Evolutionary conservation across 2,888 invertebrate genomes (phyloP).

Genomic region (Polia nebulosa): DNA sequence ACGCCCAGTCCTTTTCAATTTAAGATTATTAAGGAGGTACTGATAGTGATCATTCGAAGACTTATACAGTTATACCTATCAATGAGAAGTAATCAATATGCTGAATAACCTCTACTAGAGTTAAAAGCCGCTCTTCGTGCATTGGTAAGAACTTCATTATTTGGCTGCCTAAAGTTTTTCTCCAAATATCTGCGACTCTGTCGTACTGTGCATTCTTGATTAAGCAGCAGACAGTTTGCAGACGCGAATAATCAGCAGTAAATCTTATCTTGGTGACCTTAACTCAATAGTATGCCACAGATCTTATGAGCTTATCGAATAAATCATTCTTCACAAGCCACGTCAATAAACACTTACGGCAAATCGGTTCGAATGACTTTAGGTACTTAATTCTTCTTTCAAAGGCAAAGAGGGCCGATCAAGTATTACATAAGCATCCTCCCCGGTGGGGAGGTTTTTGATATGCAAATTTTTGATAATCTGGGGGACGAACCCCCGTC

Average conservation of each 20-base stretch:
- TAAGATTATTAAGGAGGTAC: not conserved
- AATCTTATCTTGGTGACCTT: slow-evolving; percentile 4
- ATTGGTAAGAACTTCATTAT: no score
- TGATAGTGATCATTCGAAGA: not conserved
- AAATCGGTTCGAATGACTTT: not conserved
- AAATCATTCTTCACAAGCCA: not conserved
- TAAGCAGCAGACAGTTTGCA: slow-evolving; percentile 12
- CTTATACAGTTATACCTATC: no score
- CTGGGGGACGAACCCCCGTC: no score
- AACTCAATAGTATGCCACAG: not conserved
- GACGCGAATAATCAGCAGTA: not conserved
- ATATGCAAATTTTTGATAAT: no score
- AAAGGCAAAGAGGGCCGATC: no score
- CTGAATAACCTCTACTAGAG: not conserved
- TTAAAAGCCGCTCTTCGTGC: no score
- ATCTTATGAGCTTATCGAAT: not conserved
- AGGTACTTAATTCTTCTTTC: no score
- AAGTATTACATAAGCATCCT: no score
- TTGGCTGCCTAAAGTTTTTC: not conserved
- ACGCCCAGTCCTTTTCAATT: not conserved
- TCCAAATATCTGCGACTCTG: not conserved
- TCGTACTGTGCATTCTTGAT: slow-evolving; percentile 24
- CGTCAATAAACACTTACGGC: not conserved
- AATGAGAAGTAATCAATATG: slow-evolving; percentile 25
- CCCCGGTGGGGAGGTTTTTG: no score